phyloP scores from a whole-genome alignment of 2,888 invertebrate species.

The Eupelmus urozonus region DNA sequence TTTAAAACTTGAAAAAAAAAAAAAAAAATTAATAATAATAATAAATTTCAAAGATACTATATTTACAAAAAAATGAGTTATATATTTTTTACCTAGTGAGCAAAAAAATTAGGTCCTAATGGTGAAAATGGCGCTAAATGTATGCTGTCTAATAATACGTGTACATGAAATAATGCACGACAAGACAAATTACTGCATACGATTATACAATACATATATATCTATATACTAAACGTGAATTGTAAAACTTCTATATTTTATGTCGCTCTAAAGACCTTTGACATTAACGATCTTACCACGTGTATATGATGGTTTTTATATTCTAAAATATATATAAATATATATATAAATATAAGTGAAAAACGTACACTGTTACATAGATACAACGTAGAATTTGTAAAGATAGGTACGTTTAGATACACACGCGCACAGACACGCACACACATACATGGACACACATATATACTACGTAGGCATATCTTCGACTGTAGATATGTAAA shows the following conservation, averaged over 20 bases:
- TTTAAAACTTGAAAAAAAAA: not conserved
- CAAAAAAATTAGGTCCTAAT: constrained; percentile 30
- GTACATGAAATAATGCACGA: constrained; percentile 32
- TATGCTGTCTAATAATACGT: constrained; percentile 22
- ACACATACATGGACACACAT: too few relatives aligned
- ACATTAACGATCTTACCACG: constrained; percentile 58
- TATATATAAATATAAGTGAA: constrained; percentile 6
- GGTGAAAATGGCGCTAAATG: constrained; percentile 35
- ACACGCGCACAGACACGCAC: not conserved
- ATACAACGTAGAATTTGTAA: constrained; percentile 24
- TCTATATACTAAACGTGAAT: constrained; percentile 32
- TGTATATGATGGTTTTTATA: constrained; percentile 69
- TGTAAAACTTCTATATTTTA: constrained; percentile 63
- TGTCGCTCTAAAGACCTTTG: constrained; percentile 59
- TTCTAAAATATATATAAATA: constrained; percentile 65
- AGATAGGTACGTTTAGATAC: constrained; percentile 42
- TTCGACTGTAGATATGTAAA: constrained; percentile 35
- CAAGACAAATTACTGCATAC: constrained; percentile 31
- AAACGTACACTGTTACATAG: not conserved
- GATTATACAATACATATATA: constrained; percentile 8
- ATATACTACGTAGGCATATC: constrained; percentile 45
- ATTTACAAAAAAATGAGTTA: constrained; percentile 39
- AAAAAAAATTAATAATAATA: constrained; percentile 14
- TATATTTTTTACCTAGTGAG: constrained; percentile 49
- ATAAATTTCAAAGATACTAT: constrained; percentile 22